Evolutionary conservation across 2,113 vertebrate species (phyloP), one percentile per base, ranked within the genome.

Genomic region (Pseudorhombus dupliciocellatus): DNA sequence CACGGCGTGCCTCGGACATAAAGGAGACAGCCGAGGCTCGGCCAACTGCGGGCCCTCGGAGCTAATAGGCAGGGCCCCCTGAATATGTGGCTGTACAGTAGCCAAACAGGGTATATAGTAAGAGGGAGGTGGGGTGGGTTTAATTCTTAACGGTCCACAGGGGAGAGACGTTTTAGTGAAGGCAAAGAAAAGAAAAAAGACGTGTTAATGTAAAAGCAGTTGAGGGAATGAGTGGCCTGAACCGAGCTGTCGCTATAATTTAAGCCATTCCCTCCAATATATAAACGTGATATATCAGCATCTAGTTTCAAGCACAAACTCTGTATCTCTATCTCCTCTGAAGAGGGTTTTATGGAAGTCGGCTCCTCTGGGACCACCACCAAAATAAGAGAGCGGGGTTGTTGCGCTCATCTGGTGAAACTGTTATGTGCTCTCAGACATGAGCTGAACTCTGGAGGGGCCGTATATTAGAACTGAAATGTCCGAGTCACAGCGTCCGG

Each of bases 1-100:
- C 87, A 89, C 84, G 78, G 83, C 21, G 81, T 89, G 88, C 73
- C 65, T 75, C 34, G 58, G 83, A 90, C 84, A 85, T 80, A 66
- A 70, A 83, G 83, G 77, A 87, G 83, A 87, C 87, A 83, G 81
- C 46, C 11, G 25, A 28, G 72, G 66, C 70, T 56, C 15, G 24
- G 87, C 83, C 80, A 82, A 82, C 65, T 79, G 68, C 56, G 66
- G 69, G 69, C 77, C 48, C 31, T 61, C 77, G 75, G 64, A 86
- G 80, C 84, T 75, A 85, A 84, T 68, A 80, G 71, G 46, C 64
- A 84, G 70, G 75, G 75, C 67, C 77, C 64, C 73, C 40, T 70
- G 64, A 80, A 73, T 80, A 84, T 76, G 64, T 70, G 68, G 77
- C 80, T 84, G 60, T 83, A 83, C 70, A 75, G 80, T 80, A 84